Evolutionary conservation across 2,888 invertebrate genomes (phyloP).

Genomic region (Lottia gigantea): DNA sequence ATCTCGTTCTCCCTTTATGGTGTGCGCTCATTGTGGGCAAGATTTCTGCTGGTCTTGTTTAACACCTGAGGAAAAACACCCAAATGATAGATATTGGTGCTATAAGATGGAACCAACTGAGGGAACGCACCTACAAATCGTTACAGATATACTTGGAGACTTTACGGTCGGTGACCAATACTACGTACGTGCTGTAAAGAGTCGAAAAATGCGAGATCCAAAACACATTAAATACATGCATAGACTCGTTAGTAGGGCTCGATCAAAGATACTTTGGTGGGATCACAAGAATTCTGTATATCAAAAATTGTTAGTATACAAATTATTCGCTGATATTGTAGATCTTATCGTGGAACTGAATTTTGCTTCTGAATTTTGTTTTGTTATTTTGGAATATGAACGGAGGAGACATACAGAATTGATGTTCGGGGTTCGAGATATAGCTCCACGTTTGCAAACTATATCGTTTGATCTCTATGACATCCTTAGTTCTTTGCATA

Average conservation of each 20-base stretch:
- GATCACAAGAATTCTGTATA: background rate
- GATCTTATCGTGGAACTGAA: background rate
- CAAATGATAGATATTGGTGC: background rate
- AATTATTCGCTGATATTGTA: background rate
- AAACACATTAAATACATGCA: background rate
- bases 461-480: no score
- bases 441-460: no score
- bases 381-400: background rate
- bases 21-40: conserved; percentile 35
- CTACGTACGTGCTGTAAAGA: background rate
- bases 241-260: background rate
- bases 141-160: no score
- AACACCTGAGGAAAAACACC: conserved; percentile 19
- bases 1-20: conserved; percentile 42
- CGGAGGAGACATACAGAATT: background rate
- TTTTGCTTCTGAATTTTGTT: conserved; percentile 5
- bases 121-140: background rate
- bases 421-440: no score
- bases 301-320: background rate
- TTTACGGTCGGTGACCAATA: no score
- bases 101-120: background rate
- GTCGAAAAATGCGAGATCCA: background rate
- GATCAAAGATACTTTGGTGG: background rate
- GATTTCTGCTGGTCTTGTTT: conserved; percentile 48
- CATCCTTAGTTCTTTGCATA: no score